A percentile compares a stretch with the other conserved stretches of the same genome.
phyloP scores from a whole-genome alignment of 2,797 vertebrate species.

The Acomys russatus region DNA sequence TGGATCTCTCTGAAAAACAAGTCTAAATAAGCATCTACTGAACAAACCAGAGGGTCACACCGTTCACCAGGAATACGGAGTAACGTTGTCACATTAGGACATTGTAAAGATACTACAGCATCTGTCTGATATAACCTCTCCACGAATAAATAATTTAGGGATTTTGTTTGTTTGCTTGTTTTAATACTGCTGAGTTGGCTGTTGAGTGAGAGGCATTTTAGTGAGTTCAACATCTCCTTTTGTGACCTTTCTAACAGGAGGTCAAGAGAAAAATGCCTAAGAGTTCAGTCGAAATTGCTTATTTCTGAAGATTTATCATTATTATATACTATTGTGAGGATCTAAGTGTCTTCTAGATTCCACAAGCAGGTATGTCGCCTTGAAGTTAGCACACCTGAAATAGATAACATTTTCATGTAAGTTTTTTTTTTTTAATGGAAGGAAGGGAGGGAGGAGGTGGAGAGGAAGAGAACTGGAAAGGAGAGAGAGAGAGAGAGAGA shows the following conservation, averaged over 20 bases:
- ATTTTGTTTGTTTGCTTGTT: neutral
- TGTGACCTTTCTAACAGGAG: neutral
- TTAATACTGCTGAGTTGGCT: conserved; percentile 27
- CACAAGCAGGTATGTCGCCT: neutral
- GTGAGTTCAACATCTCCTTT: neutral
- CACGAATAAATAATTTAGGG: neutral
- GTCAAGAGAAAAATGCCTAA: neutral
- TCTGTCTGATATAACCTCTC: neutral
- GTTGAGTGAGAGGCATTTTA: neutral
- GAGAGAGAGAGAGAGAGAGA: too few species aligned
- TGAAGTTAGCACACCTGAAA: conserved; percentile 15
- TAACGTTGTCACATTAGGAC: neutral
- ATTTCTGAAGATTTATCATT: conserved; percentile 3
- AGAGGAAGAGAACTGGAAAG: neutral
- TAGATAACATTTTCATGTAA: neutral
- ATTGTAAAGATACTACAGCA: neutral
- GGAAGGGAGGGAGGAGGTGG: neutral
- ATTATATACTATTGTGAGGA: neutral
- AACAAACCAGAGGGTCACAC: neutral
- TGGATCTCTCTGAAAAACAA: conserved; percentile 32
- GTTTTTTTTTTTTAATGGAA: too few species aligned
- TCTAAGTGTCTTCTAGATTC: neutral
- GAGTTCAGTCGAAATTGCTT: neutral
- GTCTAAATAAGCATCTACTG: neutral
- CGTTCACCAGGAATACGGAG: neutral